phyloP scores from a whole-genome alignment of 2,113 vertebrate genomes.

The Propithecus coquereli region DNA sequence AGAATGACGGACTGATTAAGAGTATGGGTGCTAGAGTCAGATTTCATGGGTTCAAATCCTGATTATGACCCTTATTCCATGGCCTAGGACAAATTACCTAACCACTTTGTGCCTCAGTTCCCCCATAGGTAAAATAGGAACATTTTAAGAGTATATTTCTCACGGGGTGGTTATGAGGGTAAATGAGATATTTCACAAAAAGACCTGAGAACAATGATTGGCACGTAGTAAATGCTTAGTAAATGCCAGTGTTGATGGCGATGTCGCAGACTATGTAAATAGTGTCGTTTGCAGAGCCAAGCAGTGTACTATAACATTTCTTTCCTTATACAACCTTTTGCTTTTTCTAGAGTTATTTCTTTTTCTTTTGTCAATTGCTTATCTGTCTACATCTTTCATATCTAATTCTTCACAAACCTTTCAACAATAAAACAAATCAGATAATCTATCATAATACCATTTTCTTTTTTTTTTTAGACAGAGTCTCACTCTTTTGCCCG shows the following conservation, averaged over 20 bases:
- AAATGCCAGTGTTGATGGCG: rapidly evolving
- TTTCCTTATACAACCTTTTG: no score
- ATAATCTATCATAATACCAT: background rate
- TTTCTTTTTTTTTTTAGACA: no score
- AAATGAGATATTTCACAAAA: background rate
- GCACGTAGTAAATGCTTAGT: rapidly evolving
- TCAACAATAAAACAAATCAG: background rate
- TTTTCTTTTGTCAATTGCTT: background rate
- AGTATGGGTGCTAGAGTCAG: rapidly evolving
- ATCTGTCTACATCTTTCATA: background rate
- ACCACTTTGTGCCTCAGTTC: background rate
- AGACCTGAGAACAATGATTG: background rate
- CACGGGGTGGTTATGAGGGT: no score
- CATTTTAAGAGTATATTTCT: background rate
- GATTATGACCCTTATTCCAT: background rate
- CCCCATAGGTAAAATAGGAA: rapidly evolving
- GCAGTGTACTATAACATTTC: rapidly evolving
- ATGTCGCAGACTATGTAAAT: rapidly evolving
- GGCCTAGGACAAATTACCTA: background rate
- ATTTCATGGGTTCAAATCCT: background rate
- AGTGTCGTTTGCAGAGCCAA: background rate
- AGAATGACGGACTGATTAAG: no score
- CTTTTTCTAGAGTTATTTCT: background rate
- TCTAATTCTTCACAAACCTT: background rate
- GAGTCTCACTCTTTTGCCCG: no score